Evolutionary conservation across 2,888 invertebrate genomes (phyloP), one percentile per base, ranked within the genome.

Genomic region (Apodemia mormo): DNA sequence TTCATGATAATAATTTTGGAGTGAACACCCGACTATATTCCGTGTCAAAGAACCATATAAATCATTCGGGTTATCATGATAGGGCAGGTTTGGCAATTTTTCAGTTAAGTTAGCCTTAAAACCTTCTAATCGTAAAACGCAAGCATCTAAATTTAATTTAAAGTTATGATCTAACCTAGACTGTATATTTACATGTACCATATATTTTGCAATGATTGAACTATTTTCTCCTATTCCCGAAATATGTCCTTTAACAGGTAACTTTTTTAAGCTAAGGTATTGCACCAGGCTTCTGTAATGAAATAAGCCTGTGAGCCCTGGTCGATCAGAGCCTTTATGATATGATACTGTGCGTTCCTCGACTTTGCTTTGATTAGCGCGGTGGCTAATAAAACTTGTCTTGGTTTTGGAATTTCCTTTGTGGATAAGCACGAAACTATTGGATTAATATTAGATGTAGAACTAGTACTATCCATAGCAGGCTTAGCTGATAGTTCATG

Each of bases 331-430:
- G 58, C 30, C 12, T 33, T 30, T 12, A 58, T 33, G 1, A 58
- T 0, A 5, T 49, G 73, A 72, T 61, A 61, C 6, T 40, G 40
- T 12, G 61, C 68, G 4, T 22, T 61, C 6, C 12, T 67, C 64
- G 67, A 70, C 52, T 70, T 64, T 8, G 67, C 70, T 54, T 70
- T 54, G 61, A 66, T 61, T 58, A 70, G 43, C 40, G 70, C 70
- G 3, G 66, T 70, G 30, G 58, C 66, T 66, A 69, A 66, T 66
- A 66, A 70, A 66, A 70, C 66, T 56, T 69, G 69, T 56, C 69
- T 69, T 6, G 70, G 58, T 37, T 66, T 56, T 10, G 65, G 12
- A 12, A 14, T 12, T 1, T 56, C 43, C 5, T 66, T 43, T 30
- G 69, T 65, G 7, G 66, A 69, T 7, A 70, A 70, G 29, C 66